Conservation (phyloP, 2,113 vertebrate genomes). For the Ptyas mucosa region DNA sequence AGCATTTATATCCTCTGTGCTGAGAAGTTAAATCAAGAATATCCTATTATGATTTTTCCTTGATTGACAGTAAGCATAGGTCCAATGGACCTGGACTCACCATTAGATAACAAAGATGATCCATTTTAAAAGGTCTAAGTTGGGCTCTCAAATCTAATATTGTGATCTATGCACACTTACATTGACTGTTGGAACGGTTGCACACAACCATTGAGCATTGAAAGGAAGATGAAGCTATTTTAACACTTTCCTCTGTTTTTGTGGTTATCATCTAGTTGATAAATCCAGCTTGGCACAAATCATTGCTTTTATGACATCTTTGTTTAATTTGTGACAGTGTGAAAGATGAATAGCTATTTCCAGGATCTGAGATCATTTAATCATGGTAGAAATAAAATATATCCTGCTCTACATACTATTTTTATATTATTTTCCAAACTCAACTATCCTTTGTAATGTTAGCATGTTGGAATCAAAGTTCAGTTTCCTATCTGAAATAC, state of each 20-base stretch:
- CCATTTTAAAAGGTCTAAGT: not conserved
- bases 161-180: not conserved
- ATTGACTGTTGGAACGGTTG: not conserved
- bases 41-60: not conserved
- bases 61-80: not conserved
- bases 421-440: not conserved
- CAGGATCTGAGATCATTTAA: conserved; percentile 4
- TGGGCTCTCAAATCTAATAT: not conserved
- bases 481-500: not conserved
- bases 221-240: not conserved
- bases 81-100: not conserved
- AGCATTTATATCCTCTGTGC: not conserved
- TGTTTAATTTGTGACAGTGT: not conserved
- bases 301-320: not conserved
- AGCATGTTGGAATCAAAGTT: not conserved
- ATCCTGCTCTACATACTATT: not conserved
- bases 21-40: not conserved
- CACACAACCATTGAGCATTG: not conserved
- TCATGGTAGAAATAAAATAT: not conserved
- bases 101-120: not conserved
- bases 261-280: not conserved
- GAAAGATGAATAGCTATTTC: not conserved
- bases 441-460: not conserved
- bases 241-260: not conserved
- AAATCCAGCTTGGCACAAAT: not conserved